Percentiles rank a stretch among this genome's conserved stretches.
Conservation (phyloP, 2,797 vertebrate genomes). For the Danio aesculapii region DNA sequence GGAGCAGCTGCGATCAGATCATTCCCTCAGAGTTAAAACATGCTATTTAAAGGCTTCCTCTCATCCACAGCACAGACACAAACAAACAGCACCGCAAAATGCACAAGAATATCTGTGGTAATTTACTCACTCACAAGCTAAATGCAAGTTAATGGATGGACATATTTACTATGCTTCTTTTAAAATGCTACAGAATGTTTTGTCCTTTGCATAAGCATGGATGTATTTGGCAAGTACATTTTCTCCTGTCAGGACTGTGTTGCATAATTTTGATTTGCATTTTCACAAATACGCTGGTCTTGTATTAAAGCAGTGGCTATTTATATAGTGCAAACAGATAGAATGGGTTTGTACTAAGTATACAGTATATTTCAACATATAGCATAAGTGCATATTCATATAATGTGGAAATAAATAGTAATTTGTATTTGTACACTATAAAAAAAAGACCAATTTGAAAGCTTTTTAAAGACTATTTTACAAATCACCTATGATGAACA, state of each 20-base stretch:
- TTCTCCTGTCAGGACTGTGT: not conserved
- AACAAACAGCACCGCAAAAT: constrained; percentile 15
- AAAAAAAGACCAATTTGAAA: too few relatives aligned
- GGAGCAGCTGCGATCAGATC: constrained; percentile 44
- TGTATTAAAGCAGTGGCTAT: not conserved
- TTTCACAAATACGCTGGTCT: not conserved
- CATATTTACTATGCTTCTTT: not conserved
- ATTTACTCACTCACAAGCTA: not conserved
- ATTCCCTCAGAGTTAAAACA: constrained; percentile 43
- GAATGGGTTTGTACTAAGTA: not conserved
- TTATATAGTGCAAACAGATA: not conserved
- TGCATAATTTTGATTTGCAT: not conserved
- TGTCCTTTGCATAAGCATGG: not conserved
- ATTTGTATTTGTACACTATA: too few relatives aligned
- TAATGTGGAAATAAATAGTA: not conserved
- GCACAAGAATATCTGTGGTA: not conserved
- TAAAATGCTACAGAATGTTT: not conserved
- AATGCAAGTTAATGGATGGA: constrained; percentile 1
- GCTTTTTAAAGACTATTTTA: too few relatives aligned
- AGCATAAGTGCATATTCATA: not conserved
- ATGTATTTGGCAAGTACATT: too few relatives aligned
- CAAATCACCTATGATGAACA: too few relatives aligned
- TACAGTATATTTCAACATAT: not conserved
- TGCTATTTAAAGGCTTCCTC: constrained; percentile 49
- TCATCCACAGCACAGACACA: not conserved